Base-by-base conservation (phyloP, 1,140 invertebrate species). In the Lordiphosa collinella region DNA sequence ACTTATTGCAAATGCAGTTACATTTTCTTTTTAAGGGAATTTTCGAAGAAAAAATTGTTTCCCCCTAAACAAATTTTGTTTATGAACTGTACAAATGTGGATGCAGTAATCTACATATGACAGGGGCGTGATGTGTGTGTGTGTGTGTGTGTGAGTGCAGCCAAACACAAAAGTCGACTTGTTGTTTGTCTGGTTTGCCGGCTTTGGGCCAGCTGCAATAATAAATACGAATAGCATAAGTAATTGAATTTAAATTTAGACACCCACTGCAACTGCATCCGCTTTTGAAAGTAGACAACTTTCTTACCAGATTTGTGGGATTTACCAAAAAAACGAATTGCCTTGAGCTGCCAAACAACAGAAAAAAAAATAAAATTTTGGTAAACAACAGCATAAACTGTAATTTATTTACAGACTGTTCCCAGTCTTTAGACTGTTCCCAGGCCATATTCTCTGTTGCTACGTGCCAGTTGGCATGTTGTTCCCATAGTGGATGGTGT, bases 181-280 rank as follows among this genome's bases (percentile, higher is more conserved):
- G 76, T 76, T 75, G 76, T 72, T 66, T 65, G 61, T 84, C 76
- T 82, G 66, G 76, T 71, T 79, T 63, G 66, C 71, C 71, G 66
- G 76, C 74, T 80, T 71, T 68, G 41, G 16, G 31, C 52, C 76
- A 80, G 76, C 76, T 80, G 76, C 76, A 80, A 75, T 55, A 80
- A 76, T 68, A 80, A 49, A 71, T 29, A 8, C 7, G 25, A 8
- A 29, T 67, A 76, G 49, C 61, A 82, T 82, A 80, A 82, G 68
- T 80, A 80, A 82, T 71, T 80, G 66, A 59, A 71, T 57, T 64
- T 80, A 82, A 71, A 71, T 84, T 76, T 76, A 80, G 76, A 71
- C 78, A 67, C 78, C 70, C 76, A 80, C 61, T 55, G 66, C 51
- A 67, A 80, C 61, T 55, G 66, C 51, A 67, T 80, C 66, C 76